Evolutionary conservation across 2,888 invertebrate genomes (phyloP).

Genomic region (Nephrotoma flavescens): DNA sequence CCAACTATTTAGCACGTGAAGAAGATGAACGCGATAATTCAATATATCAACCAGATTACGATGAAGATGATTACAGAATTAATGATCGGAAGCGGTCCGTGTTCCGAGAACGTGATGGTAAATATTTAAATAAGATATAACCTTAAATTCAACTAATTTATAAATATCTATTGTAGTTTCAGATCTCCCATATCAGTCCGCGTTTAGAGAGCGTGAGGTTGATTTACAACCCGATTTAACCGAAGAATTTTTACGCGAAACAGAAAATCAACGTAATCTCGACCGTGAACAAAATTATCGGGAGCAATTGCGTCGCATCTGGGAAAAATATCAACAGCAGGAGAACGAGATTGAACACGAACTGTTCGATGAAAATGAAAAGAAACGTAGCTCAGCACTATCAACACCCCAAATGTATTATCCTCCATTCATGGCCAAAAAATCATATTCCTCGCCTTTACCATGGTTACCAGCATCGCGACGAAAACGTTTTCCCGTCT

Average conservation of each 20-base stretch:
- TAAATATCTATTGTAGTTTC: constrained; percentile 1
- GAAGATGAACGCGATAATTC: constrained; percentile 17
- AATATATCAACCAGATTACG: constrained; percentile 21
- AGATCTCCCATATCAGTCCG: constrained; percentile 19
- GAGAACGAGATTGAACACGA: constrained; percentile 26
- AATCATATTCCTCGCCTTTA: constrained; percentile 26
- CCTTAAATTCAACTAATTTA: not conserved
- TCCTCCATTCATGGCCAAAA: constrained; percentile 24
- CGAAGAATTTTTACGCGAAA: constrained; percentile 28
- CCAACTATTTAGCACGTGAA: constrained; percentile 27
- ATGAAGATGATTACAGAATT: constrained; percentile 20
- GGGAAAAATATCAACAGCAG: constrained; percentile 29
- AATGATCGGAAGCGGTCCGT: constrained; percentile 25
- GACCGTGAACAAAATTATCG: constrained; percentile 27
- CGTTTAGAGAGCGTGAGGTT: constrained; percentile 27
- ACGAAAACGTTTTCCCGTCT: constrained; percentile 47
- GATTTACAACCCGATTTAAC: constrained; percentile 19
- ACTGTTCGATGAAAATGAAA: constrained; percentile 22
- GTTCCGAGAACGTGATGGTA: constrained; percentile 29
- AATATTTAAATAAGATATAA: constrained; percentile 7
- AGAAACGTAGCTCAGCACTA: not conserved
- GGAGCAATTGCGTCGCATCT: constrained; percentile 25
- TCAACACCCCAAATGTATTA: constrained; percentile 11
- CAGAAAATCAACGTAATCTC: constrained; percentile 27
- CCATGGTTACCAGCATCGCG: constrained; percentile 31